A percentile compares a stretch with the other conserved stretches of the same genome.
phyloP scores from a whole-genome alignment of 2,113 vertebrate species.

The Amblyornis subalaris region DNA sequence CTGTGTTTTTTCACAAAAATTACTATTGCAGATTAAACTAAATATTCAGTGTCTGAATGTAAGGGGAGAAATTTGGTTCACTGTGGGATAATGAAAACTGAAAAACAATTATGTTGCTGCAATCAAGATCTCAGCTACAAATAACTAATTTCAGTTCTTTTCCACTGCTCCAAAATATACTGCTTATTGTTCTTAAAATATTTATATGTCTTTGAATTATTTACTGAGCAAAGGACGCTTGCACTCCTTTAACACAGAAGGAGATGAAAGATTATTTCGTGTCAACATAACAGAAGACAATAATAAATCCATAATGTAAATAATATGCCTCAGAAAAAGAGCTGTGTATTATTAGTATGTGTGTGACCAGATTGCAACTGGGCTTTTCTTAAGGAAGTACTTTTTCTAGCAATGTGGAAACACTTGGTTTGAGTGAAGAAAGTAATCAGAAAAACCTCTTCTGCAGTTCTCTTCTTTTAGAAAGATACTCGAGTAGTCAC shows the following conservation, averaged over 20 bases:
- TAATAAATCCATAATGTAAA: constrained; percentile 74
- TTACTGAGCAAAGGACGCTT: constrained; percentile 65
- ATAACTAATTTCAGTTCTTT: constrained; percentile 71
- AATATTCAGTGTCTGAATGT: constrained; percentile 47
- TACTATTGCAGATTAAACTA: constrained; percentile 53
- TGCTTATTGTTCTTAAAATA: constrained; percentile 79
- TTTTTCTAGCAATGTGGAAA: neutral
- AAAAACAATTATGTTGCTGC: constrained; percentile 66
- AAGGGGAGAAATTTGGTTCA: constrained; percentile 36
- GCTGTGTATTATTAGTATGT: neutral
- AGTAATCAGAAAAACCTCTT: neutral
- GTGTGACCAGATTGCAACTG: constrained; percentile 7
- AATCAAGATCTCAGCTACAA: constrained; percentile 72
- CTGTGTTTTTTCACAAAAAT: constrained; percentile 43
- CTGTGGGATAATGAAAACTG: constrained; percentile 66
- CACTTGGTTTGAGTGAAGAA: neutral
- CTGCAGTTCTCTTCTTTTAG: neutral
- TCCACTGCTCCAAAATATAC: constrained; percentile 62
- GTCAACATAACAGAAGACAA: constrained; percentile 66
- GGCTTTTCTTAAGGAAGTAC: neutral
- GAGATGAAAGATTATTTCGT: constrained; percentile 69
- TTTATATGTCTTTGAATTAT: constrained; percentile 75
- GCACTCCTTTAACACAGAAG: constrained; percentile 58
- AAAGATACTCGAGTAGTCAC: neutral
- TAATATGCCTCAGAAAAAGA: constrained; percentile 37